Evolutionary conservation across 2,113 vertebrate genomes (phyloP), one percentile per base, ranked within the genome.

Genomic region (Coturnix japonica): DNA sequence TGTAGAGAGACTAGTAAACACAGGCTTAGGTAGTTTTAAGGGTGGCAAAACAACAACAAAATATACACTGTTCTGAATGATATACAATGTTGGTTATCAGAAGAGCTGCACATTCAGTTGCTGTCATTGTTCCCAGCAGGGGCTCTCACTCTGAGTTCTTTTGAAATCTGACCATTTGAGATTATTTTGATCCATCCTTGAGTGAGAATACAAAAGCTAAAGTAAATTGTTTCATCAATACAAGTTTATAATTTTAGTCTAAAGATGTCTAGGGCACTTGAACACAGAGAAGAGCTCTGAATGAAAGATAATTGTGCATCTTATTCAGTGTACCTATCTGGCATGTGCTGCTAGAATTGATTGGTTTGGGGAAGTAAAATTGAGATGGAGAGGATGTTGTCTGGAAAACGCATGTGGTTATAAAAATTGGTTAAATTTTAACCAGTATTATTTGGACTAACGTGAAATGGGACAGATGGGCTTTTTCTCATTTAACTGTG

Each of bases 141-240:
- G 85, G 67, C 78, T 89, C 89, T 82, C 56, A 18, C 64, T 76
- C 28, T 72, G 86, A 16, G 43, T 87, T 66, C 71, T 73, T 93
- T 95, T 89, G 95, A 94, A 94, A 85, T 83, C 64, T 92, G 89
- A 79, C 87, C 72, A 85, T 85, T 92, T 82, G 85, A 85, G 72
- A 85, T 74, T 80, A 47, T 94, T 96, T 96, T 89, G 78, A 80
- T 95, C 71, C 64, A 35, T 80, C 51, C 60, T 77, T 93, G 81
- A 93, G 28, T 41, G 56, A 0, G 6, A 77, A 56, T 64, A 77
- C 79, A 87, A 94, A 92, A 93, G 91, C 56, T 77, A 11, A 79
- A 84, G 41, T 44, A 90, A 93, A 92, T 91, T 74, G 89, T 92
- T 96, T 93, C 78, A 85, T 96, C 95, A 82, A 94, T 93, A 81